These are phyloP conservation scores for Agrochola macilenta DNA, from an alignment of 2,888 invertebrate genomes.

Conservation along the genomic window DNA sequence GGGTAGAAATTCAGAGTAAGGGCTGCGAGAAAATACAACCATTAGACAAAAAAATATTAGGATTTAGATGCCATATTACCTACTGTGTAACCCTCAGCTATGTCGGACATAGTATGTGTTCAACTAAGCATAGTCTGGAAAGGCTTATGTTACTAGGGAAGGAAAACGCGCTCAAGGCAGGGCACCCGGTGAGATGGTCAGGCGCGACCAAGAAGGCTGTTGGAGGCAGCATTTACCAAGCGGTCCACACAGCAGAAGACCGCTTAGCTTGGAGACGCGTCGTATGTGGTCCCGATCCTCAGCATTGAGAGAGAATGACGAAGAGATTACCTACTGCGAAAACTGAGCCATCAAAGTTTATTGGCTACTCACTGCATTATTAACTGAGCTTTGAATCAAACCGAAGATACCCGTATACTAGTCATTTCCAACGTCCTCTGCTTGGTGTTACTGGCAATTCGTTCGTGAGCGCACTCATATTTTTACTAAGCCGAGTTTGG, in stretches of 20 bases:
- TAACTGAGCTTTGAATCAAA: not conserved
- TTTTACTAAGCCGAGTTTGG: slow-evolving; percentile 54
- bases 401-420: not conserved
- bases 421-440: slow-evolving; percentile 1
- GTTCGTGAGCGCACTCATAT: slow-evolving; percentile 60
- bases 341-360: not conserved
- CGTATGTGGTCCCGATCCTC: too few species aligned
- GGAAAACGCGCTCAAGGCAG: too few species aligned
- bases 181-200: too few species aligned
- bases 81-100: too few species aligned
- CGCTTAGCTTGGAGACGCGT: too few species aligned
- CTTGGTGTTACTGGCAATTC: slow-evolving; percentile 57
- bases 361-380: not conserved
- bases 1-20: not conserved
- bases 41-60: not conserved
- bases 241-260: too few species aligned
- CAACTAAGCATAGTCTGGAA: too few species aligned
- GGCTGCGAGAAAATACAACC: not conserved
- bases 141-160: too few species aligned
- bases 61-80: not conserved
- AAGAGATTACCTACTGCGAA: not conserved
- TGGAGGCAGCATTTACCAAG: too few species aligned
- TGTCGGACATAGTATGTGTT: too few species aligned
- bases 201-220: too few species aligned
- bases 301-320: too few species aligned